Conservation (phyloP, 2,888 invertebrate species). For the Torymus aiolomorphi region DNA sequence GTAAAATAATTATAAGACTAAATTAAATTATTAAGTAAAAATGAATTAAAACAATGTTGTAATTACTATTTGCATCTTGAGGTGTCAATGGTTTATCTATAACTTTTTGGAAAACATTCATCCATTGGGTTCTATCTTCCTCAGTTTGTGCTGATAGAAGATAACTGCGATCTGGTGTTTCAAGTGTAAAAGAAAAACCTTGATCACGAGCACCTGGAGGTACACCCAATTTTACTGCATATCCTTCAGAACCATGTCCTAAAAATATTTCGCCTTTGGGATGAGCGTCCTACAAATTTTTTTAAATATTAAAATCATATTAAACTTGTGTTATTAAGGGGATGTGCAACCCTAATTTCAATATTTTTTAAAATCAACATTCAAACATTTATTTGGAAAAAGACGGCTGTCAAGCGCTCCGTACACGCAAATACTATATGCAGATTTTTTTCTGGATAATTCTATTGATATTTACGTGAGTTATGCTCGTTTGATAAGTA, state of each 20-base stretch:
- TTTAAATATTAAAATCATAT: background rate
- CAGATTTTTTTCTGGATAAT: too few species aligned
- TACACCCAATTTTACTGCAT: conserved; percentile 83
- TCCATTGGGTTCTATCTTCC: conserved; percentile 88
- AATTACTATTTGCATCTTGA: conserved; percentile 85
- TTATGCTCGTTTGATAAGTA: too few species aligned
- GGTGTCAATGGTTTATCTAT: conserved; percentile 86
- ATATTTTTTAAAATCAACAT: too few species aligned
- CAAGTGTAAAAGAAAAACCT: conserved; percentile 87
- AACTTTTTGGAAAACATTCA: conserved; percentile 84
- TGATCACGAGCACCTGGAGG: conserved; percentile 84
- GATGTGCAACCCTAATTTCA: too few species aligned
- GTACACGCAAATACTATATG: too few species aligned
- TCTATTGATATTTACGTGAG: too few species aligned
- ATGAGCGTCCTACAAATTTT: conserved; percentile 82
- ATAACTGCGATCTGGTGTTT: conserved; percentile 87
- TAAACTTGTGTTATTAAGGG: too few species aligned
- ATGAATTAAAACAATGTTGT: conserved; percentile 28
- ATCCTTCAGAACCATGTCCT: conserved; percentile 87
- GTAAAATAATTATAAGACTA: conserved; percentile 28
- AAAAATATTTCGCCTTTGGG: conserved; percentile 94
- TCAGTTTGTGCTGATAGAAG: conserved; percentile 86
- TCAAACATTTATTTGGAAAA: too few species aligned
- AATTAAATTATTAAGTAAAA: conserved; percentile 11
- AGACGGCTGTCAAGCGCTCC: too few species aligned